A percentile compares a stretch with the other conserved stretches of the same genome.
Evolutionary conservation across 2,113 vertebrate genomes (phyloP).

Genomic region (Symphodus melops): DNA sequence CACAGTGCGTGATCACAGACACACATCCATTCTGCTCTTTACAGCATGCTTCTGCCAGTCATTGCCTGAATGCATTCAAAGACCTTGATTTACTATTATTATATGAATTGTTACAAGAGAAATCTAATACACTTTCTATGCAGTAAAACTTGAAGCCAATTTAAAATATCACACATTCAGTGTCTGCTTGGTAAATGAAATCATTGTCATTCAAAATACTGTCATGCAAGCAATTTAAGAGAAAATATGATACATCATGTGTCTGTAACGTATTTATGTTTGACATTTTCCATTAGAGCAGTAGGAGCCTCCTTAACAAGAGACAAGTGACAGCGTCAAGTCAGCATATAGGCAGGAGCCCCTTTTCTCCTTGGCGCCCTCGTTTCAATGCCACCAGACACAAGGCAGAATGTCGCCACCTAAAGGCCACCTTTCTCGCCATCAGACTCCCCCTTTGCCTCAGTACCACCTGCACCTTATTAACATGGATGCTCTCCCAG

Average conservation of each 20-base stretch:
- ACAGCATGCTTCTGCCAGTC: constrained; percentile 8
- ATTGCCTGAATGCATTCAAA: constrained; percentile 20
- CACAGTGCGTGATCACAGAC: constrained; percentile 36
- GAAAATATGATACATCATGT: background rate
- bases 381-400: constrained; percentile 36
- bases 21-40: constrained; percentile 12
- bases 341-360: constrained; percentile 43
- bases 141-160: background rate
- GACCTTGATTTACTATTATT: background rate
- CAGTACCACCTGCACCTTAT: constrained; percentile 37
- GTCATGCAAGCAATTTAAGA: background rate
- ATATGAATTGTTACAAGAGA: background rate
- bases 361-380: constrained; percentile 43
- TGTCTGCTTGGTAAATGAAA: constrained; percentile 14
- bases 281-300: constrained; percentile 37
- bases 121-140: background rate
- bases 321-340: constrained; percentile 39
- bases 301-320: constrained; percentile 18
- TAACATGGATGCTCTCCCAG: constrained; percentile 34
- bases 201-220: constrained; percentile 24
- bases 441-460: constrained; percentile 32
- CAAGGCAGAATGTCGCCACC: constrained; percentile 84
- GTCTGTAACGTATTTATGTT: background rate
- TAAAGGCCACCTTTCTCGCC: constrained; percentile 75
- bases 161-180: background rate